phyloP scores from a whole-genome alignment of 2,797 vertebrate genomes.

The Scolopax bukidnonensis region DNA sequence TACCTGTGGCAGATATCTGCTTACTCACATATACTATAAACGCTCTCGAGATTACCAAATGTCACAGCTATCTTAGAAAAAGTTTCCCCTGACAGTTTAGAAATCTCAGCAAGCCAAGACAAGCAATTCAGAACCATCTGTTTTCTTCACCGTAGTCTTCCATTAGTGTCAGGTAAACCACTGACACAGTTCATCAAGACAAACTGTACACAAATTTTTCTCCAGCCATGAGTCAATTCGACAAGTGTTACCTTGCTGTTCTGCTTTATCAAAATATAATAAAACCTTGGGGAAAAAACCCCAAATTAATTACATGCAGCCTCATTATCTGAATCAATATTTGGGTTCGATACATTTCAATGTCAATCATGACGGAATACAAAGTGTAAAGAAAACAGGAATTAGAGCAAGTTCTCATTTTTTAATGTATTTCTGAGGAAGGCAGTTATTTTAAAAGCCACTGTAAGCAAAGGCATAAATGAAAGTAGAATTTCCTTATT shows the following conservation, averaged over 20 bases:
- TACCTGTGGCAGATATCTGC: background rate
- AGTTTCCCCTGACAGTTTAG: background rate
- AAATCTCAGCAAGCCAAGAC: conserved; percentile 21
- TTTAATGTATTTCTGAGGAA: background rate
- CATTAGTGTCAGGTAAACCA: background rate
- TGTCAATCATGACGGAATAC: background rate
- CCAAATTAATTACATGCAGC: background rate
- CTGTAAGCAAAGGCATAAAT: background rate
- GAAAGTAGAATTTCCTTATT: background rate
- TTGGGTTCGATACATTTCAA: background rate
- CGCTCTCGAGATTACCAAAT: background rate
- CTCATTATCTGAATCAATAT: background rate
- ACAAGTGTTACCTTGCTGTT: background rate
- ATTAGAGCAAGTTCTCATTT: background rate
- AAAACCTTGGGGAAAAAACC: background rate
- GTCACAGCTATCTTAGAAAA: background rate
- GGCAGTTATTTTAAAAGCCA: background rate
- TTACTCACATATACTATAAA: background rate
- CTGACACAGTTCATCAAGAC: background rate
- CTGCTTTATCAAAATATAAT: background rate
- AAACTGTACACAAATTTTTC: background rate
- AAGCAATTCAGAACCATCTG: background rate
- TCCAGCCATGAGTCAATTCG: background rate
- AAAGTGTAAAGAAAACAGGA: background rate
- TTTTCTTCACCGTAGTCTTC: background rate